Percentiles rank a stretch among this genome's conserved stretches.
phyloP scores from a whole-genome alignment of 2,888 invertebrate species.

The Ennomos fuscantarius region DNA sequence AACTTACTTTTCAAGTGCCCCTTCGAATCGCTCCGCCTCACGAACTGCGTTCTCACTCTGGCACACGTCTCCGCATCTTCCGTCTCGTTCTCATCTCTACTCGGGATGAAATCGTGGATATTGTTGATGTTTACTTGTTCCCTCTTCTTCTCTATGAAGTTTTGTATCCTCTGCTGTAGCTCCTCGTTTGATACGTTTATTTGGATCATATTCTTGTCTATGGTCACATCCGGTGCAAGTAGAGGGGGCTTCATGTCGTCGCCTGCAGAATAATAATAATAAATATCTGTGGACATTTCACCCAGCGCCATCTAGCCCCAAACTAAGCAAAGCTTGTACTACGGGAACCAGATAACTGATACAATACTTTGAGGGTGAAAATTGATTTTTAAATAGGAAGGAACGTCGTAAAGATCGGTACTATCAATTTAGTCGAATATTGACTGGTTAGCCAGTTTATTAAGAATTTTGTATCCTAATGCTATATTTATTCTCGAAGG shows the following conservation, averaged over 20 bases:
- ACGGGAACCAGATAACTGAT: too few species aligned
- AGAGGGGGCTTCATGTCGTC: constrained; percentile 36
- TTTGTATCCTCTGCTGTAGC: constrained; percentile 88
- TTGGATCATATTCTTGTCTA: constrained; percentile 85
- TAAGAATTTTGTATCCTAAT: too few species aligned
- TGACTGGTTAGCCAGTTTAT: too few species aligned
- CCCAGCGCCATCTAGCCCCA: too few species aligned
- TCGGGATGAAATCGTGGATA: constrained; percentile 89
- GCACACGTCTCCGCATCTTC: constrained; percentile 88
- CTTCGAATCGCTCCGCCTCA: constrained; percentile 89
- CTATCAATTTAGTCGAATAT: too few species aligned
- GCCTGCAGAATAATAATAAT: constrained; percentile 41
- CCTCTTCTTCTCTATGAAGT: constrained; percentile 91
- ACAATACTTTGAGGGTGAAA: too few species aligned
- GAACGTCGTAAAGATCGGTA: too few species aligned
- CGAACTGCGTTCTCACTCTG: constrained; percentile 89
- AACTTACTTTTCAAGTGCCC: constrained; percentile 91
- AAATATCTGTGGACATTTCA: too few species aligned
- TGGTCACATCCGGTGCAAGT: constrained; percentile 32
- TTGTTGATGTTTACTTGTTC: constrained; percentile 90
- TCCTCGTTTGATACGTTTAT: constrained; percentile 88
- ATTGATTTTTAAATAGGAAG: too few species aligned
- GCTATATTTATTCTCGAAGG: too few species aligned
- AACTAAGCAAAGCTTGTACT: too few species aligned
- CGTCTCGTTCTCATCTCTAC: constrained; percentile 55